Conservation (phyloP, 1,140 invertebrate genomes). For the Batillaria attramentaria region DNA sequence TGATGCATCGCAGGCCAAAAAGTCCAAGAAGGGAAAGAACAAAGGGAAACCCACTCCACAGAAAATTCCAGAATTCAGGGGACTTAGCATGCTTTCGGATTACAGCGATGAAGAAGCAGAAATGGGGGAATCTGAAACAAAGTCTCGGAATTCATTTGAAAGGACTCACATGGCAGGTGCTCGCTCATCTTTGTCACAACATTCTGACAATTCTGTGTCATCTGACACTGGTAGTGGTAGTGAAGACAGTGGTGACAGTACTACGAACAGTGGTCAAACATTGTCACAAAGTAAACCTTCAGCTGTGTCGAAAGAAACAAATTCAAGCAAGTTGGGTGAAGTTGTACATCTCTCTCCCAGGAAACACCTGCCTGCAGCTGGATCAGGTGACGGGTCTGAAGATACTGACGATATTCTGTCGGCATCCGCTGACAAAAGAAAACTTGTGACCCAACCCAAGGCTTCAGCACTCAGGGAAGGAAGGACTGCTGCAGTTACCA, state of each 20-base stretch:
- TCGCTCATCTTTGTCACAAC: too few relatives aligned
- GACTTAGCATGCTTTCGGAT: constrained; percentile 23
- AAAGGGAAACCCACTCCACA: background rate
- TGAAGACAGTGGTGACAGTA: background rate
- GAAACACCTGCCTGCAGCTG: too few relatives aligned
- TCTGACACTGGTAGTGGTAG: too few relatives aligned
- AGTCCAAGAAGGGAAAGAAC: background rate
- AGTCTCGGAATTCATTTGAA: too few relatives aligned
- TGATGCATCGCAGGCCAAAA: background rate
- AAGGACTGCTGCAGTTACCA: background rate
- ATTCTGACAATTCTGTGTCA: too few relatives aligned
- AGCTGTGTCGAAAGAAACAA: too few relatives aligned
- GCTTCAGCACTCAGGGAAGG: too few relatives aligned
- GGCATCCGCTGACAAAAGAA: constrained; percentile 20
- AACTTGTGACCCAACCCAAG: background rate
- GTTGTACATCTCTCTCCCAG: too few relatives aligned
- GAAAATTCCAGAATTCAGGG: constrained; percentile 33
- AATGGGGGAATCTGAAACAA: background rate
- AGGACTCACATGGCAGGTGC: too few relatives aligned
- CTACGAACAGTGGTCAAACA: background rate
- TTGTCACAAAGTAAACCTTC: background rate
- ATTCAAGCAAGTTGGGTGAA: too few relatives aligned
- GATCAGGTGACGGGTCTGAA: too few relatives aligned
- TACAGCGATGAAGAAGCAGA: background rate
- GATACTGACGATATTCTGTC: constrained; percentile 10